Percentiles rank a stretch among this genome's conserved stretches.
These are phyloP conservation scores for Brachirus orientalis DNA, from an alignment of 2,113 vertebrate species.

Conservation along the genomic window DNA sequence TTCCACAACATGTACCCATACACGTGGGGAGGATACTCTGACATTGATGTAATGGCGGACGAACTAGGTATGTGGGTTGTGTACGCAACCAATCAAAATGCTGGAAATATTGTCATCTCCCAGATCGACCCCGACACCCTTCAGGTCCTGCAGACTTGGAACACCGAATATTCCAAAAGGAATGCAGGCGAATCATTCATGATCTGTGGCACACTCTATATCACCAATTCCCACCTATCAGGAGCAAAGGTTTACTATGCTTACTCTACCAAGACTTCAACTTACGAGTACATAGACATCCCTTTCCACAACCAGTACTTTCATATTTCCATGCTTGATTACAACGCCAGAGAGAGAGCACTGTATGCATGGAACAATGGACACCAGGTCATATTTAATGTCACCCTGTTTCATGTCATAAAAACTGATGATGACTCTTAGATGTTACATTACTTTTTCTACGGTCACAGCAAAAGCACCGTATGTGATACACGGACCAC, in stretches of 20 bases:
- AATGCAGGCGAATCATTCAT: slow-evolving; percentile 98
- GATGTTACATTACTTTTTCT: slow-evolving; percentile 31
- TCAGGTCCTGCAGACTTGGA: slow-evolving; percentile 95
- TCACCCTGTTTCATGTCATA: slow-evolving; percentile 98
- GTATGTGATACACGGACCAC: slow-evolving; percentile 56
- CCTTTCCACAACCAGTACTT: slow-evolving; percentile 99
- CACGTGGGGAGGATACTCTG: slow-evolving; percentile 97
- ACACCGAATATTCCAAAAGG: slow-evolving; percentile 96
- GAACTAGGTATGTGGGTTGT: slow-evolving; percentile 97
- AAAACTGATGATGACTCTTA: slow-evolving; percentile 96
- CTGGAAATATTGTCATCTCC: slow-evolving; percentile 96
- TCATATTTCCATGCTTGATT: slow-evolving; percentile 99
- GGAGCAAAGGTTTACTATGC: slow-evolving; percentile 99
- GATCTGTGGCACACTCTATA: slow-evolving; percentile 97
- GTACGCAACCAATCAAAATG: slow-evolving; percentile 98
- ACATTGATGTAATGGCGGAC: slow-evolving; percentile 98
- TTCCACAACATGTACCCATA: slow-evolving; percentile 99
- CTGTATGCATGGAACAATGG: slow-evolving; percentile 99
- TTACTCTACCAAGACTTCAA: slow-evolving; percentile 96
- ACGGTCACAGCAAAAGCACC: slow-evolving; percentile 37
- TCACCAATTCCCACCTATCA: slow-evolving; percentile 97
- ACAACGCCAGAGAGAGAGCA: slow-evolving; percentile 94
- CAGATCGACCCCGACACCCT: slow-evolving; percentile 92
- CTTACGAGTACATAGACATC: slow-evolving; percentile 96
- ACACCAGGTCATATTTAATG: slow-evolving; percentile 98